Evolutionary conservation across 2,888 invertebrate genomes (phyloP), one percentile per base, ranked within the genome.

Genomic region (Dicranocentrus wangi): DNA sequence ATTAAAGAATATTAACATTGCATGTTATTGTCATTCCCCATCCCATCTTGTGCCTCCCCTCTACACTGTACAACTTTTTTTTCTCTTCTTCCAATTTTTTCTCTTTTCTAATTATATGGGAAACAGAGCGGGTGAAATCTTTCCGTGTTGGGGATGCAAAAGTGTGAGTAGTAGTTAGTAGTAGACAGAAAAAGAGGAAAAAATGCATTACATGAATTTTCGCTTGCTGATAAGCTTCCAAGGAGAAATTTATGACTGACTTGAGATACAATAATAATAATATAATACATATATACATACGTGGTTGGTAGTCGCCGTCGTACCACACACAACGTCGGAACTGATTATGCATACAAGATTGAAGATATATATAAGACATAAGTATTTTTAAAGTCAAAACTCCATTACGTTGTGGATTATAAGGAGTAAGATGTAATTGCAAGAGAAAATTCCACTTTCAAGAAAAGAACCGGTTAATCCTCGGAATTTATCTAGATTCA

Each of bases 391-490:
- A n/a, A n/a, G n/a, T n/a, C n/a, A n/a, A n/a, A n/a, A 25, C 21
- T 10, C 53, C 21, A 65, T 65, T 63, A 70, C 63, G 39, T 5
- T 39, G 39, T 8, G 39, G 39, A 39, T 39, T 39, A 13, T 5
- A 63, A 58, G 51, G 51, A 70, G 47, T 71, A 58, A 80, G 66
- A 60, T 61, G 79, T 72, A 71, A 81, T 69, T 69, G 73, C 63
- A 28, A 42, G 32, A 60, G 42, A 28, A 63, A 25, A 42, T 63
- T 47, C 47, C 51, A 66, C 80, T 81, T 13, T 80, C 13, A 25
- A 65, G 71, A 75, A 21, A 71, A 63, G 71, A 82, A 82, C 72
- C 77, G 76, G 77, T 77, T 82, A 82, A 82, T 81, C 81, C 81
- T 42, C 66, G 71, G 70, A 81, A 81, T 81, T 81, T 76, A 81